Conservation (phyloP, 1,140 invertebrate species). For the Diplogasteroides magnus region DNA sequence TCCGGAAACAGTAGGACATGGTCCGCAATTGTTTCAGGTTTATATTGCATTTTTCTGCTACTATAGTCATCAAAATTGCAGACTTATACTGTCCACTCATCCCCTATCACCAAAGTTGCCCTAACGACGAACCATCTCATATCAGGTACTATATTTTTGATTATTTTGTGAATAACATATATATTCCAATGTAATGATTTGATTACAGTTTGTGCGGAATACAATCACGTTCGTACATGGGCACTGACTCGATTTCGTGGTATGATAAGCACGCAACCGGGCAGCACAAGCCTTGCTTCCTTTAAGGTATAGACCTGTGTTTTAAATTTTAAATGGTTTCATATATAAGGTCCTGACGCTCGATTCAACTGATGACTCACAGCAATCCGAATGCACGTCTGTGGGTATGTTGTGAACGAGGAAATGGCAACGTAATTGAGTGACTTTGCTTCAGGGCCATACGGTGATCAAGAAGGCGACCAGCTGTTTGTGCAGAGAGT, state of each 20-base stretch:
- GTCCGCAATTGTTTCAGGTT: slow-evolving; percentile 83
- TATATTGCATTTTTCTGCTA: slow-evolving; percentile 63
- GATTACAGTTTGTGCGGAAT: slow-evolving; percentile 79
- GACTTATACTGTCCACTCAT: slow-evolving; percentile 94
- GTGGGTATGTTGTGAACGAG: no score
- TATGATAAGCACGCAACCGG: slow-evolving; percentile 94
- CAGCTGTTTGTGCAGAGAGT: slow-evolving; percentile 97
- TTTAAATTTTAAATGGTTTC: slow-evolving; percentile 85
- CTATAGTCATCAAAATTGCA: no score
- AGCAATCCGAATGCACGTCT: slow-evolving; percentile 75
- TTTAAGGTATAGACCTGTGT: slow-evolving; percentile 93
- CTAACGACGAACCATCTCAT: slow-evolving; percentile 93
- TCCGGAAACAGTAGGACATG: slow-evolving; percentile 94
- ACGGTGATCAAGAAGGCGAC: slow-evolving; percentile 92
- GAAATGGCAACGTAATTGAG: slow-evolving; percentile 58
- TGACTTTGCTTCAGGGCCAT: slow-evolving; percentile 69
- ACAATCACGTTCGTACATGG: slow-evolving; percentile 95
- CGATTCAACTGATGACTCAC: slow-evolving; percentile 72
- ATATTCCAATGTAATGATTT: not conserved
- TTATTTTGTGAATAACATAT: slow-evolving; percentile 2
- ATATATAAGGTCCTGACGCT: slow-evolving; percentile 74
- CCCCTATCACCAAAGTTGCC: slow-evolving; percentile 87
- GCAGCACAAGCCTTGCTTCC: slow-evolving; percentile 86
- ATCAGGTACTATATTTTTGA: slow-evolving; percentile 62
- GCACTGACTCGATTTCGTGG: slow-evolving; percentile 83